A percentile compares a stretch with the other conserved stretches of the same genome.
phyloP scores from a whole-genome alignment of 2,113 vertebrate genomes.

The Cololabis saira region DNA sequence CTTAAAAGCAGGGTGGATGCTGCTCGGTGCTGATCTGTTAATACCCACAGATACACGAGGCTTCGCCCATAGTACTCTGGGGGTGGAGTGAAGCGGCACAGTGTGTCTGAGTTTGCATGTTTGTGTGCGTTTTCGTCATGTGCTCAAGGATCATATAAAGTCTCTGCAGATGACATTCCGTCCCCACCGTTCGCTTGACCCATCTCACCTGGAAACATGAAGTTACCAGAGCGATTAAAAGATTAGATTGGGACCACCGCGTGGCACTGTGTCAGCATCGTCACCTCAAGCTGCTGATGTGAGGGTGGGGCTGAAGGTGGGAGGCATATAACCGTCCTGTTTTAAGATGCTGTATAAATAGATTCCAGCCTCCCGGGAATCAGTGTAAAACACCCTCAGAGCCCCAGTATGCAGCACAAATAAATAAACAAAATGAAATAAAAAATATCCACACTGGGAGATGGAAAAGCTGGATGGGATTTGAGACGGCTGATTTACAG shows the following conservation, averaged over 20 bases:
- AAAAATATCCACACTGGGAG: conserved; percentile 45
- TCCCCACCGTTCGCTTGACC: conserved; percentile 35
- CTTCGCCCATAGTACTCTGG: conserved; percentile 42
- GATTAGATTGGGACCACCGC: conserved; percentile 73
- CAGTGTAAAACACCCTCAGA: conserved; percentile 53
- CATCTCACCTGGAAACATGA: conserved; percentile 57
- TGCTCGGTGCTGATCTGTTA: conserved; percentile 76
- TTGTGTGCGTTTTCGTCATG: conserved; percentile 42
- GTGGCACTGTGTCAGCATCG: conserved; percentile 58
- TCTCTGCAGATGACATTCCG: conserved; percentile 56
- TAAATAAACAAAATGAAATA: too few species aligned
- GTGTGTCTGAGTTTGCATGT: conserved; percentile 48
- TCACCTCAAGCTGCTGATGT: conserved; percentile 55
- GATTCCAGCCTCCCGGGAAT: conserved; percentile 58
- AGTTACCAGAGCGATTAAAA: conserved; percentile 74
- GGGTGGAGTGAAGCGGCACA: conserved; percentile 47
- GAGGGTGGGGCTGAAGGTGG: not conserved
- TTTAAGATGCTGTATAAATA: conserved; percentile 71
- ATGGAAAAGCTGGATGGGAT: conserved; percentile 50
- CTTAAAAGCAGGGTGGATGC: conserved; percentile 77
- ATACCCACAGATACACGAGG: conserved; percentile 70
- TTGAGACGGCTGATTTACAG: conserved; percentile 36
- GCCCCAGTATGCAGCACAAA: conserved; percentile 28
- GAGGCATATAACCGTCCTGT: conserved; percentile 45
- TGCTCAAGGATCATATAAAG: conserved; percentile 64